Evolutionary conservation across 2,113 vertebrate species (phyloP).

Genomic region (Genyomyrus donnyi): DNA sequence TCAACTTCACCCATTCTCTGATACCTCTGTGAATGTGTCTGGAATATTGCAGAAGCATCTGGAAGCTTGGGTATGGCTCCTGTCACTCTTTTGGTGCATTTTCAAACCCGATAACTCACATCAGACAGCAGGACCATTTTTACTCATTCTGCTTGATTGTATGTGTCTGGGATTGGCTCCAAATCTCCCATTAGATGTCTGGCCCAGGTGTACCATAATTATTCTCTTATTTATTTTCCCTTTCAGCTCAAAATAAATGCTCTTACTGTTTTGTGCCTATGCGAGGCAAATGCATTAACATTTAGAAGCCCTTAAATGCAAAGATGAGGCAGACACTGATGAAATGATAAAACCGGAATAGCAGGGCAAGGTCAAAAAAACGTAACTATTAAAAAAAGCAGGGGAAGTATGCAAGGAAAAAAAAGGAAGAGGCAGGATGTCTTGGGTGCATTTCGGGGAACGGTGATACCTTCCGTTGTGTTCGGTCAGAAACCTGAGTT

Average conservation of each 20-base stretch:
- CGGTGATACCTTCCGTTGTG: conserved; percentile 13
- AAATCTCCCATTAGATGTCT: conserved; percentile 64
- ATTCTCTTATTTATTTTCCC: conserved; percentile 38
- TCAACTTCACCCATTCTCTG: not conserved
- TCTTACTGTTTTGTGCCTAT: conserved; percentile 1
- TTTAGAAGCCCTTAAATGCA: not conserved
- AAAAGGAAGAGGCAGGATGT: conserved; percentile 23
- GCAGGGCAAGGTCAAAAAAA: not conserved
- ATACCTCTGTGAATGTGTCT: not conserved
- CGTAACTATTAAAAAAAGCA: not conserved
- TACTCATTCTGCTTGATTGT: conserved; percentile 29
- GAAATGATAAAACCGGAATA: not conserved
- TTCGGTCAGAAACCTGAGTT: conserved; percentile 28
- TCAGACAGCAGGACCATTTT: conserved; percentile 23
- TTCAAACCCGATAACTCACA: conserved; percentile 18
- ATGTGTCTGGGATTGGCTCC: conserved; percentile 56
- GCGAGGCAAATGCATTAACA: conserved; percentile 1
- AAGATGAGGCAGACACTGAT: not conserved
- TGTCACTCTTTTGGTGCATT: conserved; percentile 28
- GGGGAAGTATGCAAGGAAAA: not conserved
- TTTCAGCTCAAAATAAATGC: conserved; percentile 7
- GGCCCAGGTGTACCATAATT: conserved; percentile 57
- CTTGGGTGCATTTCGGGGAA: conserved; percentile 15
- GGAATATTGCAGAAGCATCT: not conserved
- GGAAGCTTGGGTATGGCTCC: not conserved